Conservation (phyloP, 2,113 vertebrate species). For the Lepisosteus oculatus region DNA sequence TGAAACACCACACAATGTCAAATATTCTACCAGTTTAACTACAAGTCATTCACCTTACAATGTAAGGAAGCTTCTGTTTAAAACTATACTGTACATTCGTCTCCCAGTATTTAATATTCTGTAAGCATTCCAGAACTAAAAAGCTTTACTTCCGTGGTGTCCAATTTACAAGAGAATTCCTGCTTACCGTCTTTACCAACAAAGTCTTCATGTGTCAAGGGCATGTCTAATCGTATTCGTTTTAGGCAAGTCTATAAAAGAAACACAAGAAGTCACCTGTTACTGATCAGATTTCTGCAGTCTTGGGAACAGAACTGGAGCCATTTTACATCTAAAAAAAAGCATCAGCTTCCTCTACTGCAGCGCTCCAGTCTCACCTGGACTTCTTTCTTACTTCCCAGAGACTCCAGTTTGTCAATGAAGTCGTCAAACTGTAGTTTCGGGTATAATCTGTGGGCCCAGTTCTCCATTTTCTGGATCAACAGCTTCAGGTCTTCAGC, state of each 20-base stretch:
- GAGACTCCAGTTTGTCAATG: conserved; percentile 77
- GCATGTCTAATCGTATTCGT: conserved; percentile 90
- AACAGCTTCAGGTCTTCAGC: conserved; percentile 81
- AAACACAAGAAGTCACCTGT: background rate
- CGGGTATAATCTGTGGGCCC: conserved; percentile 91
- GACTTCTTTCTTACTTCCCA: conserved; percentile 90
- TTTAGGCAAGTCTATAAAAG: conserved; percentile 86
- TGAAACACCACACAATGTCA: too few relatives aligned
- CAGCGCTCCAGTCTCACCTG: conserved; percentile 68
- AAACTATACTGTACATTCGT: too few relatives aligned
- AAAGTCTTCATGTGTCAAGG: conserved; percentile 82
- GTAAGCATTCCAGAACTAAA: too few relatives aligned
- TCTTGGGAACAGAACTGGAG: too few relatives aligned
- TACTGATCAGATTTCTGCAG: background rate
- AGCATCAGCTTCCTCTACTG: background rate
- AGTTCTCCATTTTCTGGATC: conserved; percentile 91
- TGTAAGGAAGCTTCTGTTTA: too few relatives aligned
- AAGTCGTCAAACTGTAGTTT: conserved; percentile 93
- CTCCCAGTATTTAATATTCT: too few relatives aligned
- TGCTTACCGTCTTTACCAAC: conserved; percentile 55
- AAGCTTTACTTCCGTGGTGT: too few relatives aligned
- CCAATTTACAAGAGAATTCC: too few relatives aligned
- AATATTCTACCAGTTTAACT: too few relatives aligned
- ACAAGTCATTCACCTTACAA: too few relatives aligned
- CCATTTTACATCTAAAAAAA: background rate